Evolutionary conservation across 2,888 invertebrate genomes (phyloP).

Genomic region (Tuberolachnus salignus): DNA sequence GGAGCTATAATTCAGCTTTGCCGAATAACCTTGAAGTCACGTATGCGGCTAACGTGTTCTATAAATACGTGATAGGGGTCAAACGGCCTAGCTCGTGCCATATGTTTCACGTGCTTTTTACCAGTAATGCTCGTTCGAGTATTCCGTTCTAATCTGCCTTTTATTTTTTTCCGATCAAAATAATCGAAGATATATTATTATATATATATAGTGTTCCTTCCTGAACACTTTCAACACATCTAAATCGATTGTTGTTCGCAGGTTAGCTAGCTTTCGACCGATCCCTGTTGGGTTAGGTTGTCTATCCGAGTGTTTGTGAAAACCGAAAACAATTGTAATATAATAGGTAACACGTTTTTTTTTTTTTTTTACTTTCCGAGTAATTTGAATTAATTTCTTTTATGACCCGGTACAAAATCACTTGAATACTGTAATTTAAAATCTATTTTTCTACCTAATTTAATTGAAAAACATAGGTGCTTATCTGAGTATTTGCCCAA

Average conservation of each 20-base stretch:
- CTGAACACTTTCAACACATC: no score
- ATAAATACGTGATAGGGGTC: slow-evolving; percentile 47
- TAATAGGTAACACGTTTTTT: no score
- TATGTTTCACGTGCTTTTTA: slow-evolving; percentile 3
- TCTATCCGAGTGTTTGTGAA: not conserved
- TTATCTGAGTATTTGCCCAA: no score
- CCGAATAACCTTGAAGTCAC: slow-evolving; percentile 30
- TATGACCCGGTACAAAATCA: no score
- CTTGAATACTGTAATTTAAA: no score
- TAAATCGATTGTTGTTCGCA: not conserved
- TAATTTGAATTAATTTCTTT: no score
- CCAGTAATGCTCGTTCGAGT: not conserved
- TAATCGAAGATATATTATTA: no score
- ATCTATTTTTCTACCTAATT: no score
- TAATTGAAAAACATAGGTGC: no score
- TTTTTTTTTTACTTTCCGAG: no score
- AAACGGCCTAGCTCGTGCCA: not conserved
- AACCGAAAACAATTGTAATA: no score
- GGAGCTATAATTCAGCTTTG: not conserved
- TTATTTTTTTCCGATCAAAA: not conserved
- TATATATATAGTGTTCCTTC: no score
- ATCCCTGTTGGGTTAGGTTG: not conserved
- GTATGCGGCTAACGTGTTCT: slow-evolving; percentile 31
- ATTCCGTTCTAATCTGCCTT: not conserved
- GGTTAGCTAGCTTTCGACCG: not conserved